Evolutionary conservation across 2,888 invertebrate species (phyloP), one percentile per base, ranked within the genome.

Genomic region (Suillia variegata): DNA sequence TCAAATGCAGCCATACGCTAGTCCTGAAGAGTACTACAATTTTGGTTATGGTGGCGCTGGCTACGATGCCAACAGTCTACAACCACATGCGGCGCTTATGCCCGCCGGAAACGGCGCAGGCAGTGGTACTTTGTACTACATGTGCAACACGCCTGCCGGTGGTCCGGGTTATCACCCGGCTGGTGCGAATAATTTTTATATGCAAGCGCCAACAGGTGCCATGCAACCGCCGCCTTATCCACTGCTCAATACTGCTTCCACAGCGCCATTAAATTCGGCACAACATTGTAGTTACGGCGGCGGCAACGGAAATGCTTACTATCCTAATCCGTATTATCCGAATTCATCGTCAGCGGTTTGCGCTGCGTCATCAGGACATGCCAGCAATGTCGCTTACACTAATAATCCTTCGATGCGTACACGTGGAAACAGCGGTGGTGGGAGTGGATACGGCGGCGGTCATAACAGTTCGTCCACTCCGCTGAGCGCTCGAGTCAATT

Each of bases 11-110:
- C 64, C 59, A 0, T 70, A 67, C 63, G 52, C 48, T 1, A 38
- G 45, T 38, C 57, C 66, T 3, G 73, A 73, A 17, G 73, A 73
- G 26, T 72, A 65, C 54, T 71, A 62, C 18, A 61, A 62, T 8
- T 71, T 69, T 45, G 62, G 67, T 8, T 71, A 64, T 57, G 73
- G 72, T 59, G 64, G 63, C 1, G 60, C 63, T 51, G n/a, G n/a
- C n/a, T n/a, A n/a, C n/a, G n/a, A n/a, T n/a, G n/a, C n/a, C n/a
- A n/a, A n/a, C n/a, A 62, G 61, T 4, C 53, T 70, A 48, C 67
- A 62, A 1, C 66, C 68, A 5, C 63, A 51, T 22, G 33, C 62
- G 18, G 56, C 71, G n/a, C 38, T 70, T 4, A 59, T 71, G 52
- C 61, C 68, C 0, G 54, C 65, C 1, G 58, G 61, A 2, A 63